Evolutionary conservation across 2,888 invertebrate genomes (phyloP), one percentile per base, ranked within the genome.

Genomic region (Gari tellinella): DNA sequence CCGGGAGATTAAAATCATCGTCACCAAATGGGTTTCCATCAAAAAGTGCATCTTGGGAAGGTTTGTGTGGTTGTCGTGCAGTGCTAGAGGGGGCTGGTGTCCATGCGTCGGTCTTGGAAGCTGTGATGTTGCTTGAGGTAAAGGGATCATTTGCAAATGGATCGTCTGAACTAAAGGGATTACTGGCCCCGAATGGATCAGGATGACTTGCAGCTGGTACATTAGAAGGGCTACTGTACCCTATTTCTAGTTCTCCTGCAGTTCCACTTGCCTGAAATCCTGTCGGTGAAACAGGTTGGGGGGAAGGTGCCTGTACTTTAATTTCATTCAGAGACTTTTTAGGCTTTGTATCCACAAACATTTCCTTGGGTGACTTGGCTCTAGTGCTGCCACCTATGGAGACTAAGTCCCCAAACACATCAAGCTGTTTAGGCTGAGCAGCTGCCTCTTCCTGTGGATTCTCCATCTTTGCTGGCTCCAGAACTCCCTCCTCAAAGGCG

Each of bases 251-350:
- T 10, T 31, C 31, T 19, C 45, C 53, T 68, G 31, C 4, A 31
- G 31, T 31, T 31, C 31, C 31, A 83, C 83, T 83, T 83, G 83
- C 81, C 80, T 82, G 82, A 46, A 58, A 45, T 40, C 70, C 72
- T 14, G 67, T 40, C n/a, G 72, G 76, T 15, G 77, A 77, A 10
- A 69, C 52, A 5, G 80, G 66, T 31, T 72, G 49, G 19, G 81
- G 75, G 14, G 66, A 52, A 19, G 70, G 55, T 43, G 60, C 43
- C 17, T 62, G 77, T 15, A 66, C 69, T 55, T 82, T 82, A 67
- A 89, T 51, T 48, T 83, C 84, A 75, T 86, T 87, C 61, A 89
- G 64, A 26, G 83, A 76, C 68, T 81, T 86, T 68, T 86, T 89
- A 10, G 85, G 72, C 23, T 81, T 78, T 17, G 80, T 41, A 21